Evolutionary conservation across 2,113 vertebrate genomes (phyloP).

Genomic region (Sisor rabdophorus): DNA sequence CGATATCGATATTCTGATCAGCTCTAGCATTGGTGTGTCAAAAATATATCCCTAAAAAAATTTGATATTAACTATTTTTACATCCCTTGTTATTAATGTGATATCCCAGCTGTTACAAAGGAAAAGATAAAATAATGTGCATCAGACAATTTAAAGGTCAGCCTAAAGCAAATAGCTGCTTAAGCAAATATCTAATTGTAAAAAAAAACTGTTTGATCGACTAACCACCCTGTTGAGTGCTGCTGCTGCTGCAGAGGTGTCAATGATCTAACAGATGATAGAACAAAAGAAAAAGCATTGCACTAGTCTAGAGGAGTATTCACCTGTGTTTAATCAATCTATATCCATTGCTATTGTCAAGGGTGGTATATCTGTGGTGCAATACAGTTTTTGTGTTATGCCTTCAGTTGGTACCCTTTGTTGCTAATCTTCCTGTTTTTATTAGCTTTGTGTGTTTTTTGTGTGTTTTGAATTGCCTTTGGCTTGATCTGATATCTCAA

Average conservation of each 20-base stretch:
- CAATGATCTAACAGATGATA: slow-evolving; percentile 37
- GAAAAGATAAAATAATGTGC: neutral
- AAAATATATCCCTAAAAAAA: neutral
- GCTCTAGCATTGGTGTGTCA: neutral
- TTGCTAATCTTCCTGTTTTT: slow-evolving; percentile 11
- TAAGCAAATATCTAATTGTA: neutral
- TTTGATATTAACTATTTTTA: neutral
- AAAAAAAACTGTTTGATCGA: slow-evolving; percentile 12
- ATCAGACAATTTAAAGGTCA: neutral
- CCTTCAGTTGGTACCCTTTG: neutral
- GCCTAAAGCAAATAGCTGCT: neutral
- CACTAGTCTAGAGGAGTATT: slow-evolving; percentile 26
- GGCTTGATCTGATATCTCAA: neutral
- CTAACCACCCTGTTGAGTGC: slow-evolving; percentile 8
- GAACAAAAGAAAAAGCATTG: slow-evolving; percentile 16
- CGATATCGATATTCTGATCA: neutral
- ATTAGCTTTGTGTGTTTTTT: neutral
- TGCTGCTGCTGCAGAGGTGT: slow-evolving; percentile 31
- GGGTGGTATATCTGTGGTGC: neutral
- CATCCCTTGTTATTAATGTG: neutral
- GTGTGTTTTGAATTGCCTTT: slow-evolving; percentile 2
- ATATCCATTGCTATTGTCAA: neutral
- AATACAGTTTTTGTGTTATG: slow-evolving; percentile 7
- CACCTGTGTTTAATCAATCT: slow-evolving; percentile 34
- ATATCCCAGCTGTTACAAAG: neutral